These are phyloP conservation scores for Synanthedon vespiformis DNA, from an alignment of 2,888 invertebrate genomes.

Conservation along the genomic window DNA sequence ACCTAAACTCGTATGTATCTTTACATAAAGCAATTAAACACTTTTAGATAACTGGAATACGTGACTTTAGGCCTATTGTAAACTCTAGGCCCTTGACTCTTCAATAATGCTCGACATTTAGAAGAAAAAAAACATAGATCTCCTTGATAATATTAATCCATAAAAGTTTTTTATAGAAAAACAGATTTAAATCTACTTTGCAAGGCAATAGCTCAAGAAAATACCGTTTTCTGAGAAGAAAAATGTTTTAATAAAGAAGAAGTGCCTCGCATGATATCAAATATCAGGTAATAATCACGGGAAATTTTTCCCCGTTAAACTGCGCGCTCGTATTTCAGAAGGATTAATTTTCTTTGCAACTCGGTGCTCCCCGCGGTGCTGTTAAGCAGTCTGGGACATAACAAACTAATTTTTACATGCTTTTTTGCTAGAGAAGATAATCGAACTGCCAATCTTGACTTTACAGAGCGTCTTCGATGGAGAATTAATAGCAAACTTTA, in stretches of 20 bases:
- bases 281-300: conserved; percentile 13
- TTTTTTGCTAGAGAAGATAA: conserved; percentile 57
- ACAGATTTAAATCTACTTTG: no score
- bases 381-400: conserved; percentile 60
- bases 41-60: no score
- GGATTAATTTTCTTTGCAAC: conserved; percentile 38
- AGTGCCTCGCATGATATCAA: conserved; percentile 6
- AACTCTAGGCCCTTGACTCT: no score
- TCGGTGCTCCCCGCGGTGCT: conserved; percentile 43
- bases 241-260: not conserved
- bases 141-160: no score
- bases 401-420: conserved; percentile 59
- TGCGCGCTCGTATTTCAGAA: conserved; percentile 40
- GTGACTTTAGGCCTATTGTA: no score
- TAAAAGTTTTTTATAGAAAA: no score
- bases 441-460: conserved; percentile 64
- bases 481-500: conserved; percentile 40
- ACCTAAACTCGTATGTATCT: no score
- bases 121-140: no score
- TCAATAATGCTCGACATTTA: no score
- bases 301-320: conserved; percentile 35
- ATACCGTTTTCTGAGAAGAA: not conserved
- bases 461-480: conserved; percentile 16
- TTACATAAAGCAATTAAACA: no score
- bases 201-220: no score